Percentiles rank a stretch among this genome's conserved stretches.
Evolutionary conservation across 2,888 invertebrate species (phyloP).

Genomic region (Frankliniella fusca): DNA sequence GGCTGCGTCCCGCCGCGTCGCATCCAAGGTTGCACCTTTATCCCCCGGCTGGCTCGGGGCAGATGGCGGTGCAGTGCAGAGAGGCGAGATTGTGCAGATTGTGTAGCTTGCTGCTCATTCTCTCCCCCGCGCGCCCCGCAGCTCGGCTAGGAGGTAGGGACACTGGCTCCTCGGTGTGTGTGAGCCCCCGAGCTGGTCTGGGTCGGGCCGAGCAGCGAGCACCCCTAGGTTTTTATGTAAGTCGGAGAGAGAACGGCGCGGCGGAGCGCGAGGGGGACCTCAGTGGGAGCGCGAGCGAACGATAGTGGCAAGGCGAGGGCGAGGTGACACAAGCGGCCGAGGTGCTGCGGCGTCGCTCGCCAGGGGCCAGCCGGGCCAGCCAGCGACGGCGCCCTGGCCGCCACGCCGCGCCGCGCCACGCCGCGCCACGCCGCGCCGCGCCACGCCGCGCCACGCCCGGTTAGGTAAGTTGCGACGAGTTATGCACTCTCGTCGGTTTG

Average conservation of each 20-base stretch:
- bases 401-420: no score
- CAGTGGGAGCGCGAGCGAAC: no score
- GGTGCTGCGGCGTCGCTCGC: no score
- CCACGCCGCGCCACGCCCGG: no score
- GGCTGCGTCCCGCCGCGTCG: no score
- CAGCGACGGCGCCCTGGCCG: no score
- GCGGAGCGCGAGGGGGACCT: no score
- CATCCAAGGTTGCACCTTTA: not conserved
- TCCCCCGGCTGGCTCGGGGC: not conserved
- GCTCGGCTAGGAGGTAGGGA: no score
- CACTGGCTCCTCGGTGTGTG: no score
- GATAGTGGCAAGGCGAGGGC: not conserved
- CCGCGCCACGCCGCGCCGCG: no score
- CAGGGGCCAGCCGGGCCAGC: no score
- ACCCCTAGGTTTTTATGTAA: not conserved
- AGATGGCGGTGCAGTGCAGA: not conserved
- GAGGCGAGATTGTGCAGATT: not conserved
- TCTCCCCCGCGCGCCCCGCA: constrained; percentile 33
- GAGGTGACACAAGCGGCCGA: not conserved
- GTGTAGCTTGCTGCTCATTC: constrained; percentile 39
- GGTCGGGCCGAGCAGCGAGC: not conserved
- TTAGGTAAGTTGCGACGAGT: not conserved
- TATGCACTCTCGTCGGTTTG: not conserved
- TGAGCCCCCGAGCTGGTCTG: not conserved
- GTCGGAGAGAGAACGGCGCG: not conserved